These are phyloP conservation scores for Drosophila obscura DNA, from an alignment of 1,140 invertebrate genomes.

Conservation along the genomic window DNA sequence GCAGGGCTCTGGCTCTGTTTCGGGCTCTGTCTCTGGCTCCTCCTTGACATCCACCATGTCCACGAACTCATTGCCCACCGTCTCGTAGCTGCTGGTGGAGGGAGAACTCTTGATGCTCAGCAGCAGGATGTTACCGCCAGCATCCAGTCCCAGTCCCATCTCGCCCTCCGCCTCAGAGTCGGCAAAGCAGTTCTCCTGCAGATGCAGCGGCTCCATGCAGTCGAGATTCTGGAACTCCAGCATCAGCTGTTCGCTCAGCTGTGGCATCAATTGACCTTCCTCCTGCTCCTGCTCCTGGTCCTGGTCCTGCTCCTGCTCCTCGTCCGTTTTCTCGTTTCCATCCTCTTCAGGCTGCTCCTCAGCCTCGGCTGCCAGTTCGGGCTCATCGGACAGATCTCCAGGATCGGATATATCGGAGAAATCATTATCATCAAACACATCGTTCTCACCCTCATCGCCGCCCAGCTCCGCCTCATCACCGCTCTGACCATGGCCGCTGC, in stretches of 20 bases:
- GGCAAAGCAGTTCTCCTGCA: slow-evolving; percentile 80
- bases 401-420: slow-evolving; percentile 83
- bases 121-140: slow-evolving; percentile 61
- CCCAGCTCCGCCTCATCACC: slow-evolving; percentile 15
- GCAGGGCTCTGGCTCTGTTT: slow-evolving; percentile 27
- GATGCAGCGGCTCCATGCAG: slow-evolving; percentile 68
- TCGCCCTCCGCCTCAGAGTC: slow-evolving; percentile 65
- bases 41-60: slow-evolving; percentile 62
- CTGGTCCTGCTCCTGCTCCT: neutral
- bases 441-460: slow-evolving; percentile 46
- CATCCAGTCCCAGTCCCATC: slow-evolving; percentile 59
- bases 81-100: slow-evolving; percentile 83
- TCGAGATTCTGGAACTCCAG: slow-evolving; percentile 75
- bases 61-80: slow-evolving; percentile 81
- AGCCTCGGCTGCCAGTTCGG: slow-evolving; percentile 38
- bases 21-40: slow-evolving; percentile 37
- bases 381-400: slow-evolving; percentile 71
- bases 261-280: slow-evolving; percentile 3
- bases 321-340: neutral
- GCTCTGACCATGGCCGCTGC: slow-evolving; percentile 72
- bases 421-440: slow-evolving; percentile 81
- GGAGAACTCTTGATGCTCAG: slow-evolving; percentile 82
- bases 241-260: slow-evolving; percentile 58
- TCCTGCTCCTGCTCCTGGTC: neutral
- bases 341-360: slow-evolving; percentile 6